Base-by-base conservation (phyloP, 2,113 vertebrate genomes). In the Calidris pygmaea region DNA sequence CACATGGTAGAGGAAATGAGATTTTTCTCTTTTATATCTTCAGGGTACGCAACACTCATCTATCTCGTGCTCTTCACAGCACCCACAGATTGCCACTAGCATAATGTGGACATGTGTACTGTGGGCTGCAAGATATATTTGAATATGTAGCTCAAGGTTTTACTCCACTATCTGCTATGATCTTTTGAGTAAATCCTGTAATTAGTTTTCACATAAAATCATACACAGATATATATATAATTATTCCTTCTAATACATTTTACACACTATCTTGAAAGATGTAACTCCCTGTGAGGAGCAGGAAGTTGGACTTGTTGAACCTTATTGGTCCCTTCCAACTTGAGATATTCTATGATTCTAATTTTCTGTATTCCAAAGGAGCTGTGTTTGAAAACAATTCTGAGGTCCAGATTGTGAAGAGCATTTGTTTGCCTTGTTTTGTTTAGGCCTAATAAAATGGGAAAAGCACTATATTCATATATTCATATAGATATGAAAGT, bases 21-120 rank as follows among this genome's bases (percentile, higher is more conserved):
- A 59, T 41, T 12, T 84, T 68, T 50, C 53, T 93, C 29, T 48
- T 63, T 78, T 39, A 4, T 67, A 4, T 79, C 32, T 50, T 80
- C 29, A 52, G 17, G n/a, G 9, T 59, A 37, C n/a, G n/a, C 32
- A 75, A 16, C 27, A 0, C 0, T 3, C 56, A 48, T 19, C 16
- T 53, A 43, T 29, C 30, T 32, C 0, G 0, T 53, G 30, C 47
- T 78, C 23, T 67, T 72, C 43, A 13, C 32, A 84, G 80, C 32
- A 35, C 39, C 24, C 1, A 1, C 20, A 75, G 65, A 22, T n/a
- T 73, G 23, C 23, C 41, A 12, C 18, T 53, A 3, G 12, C 13
- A 41, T 68, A 63, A 73, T 56, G 35, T 60, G 39, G 58, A 59
- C 22, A 45, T 8, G 7, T 55, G 18, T 62, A 32, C 72, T 56